Base-by-base conservation (phyloP, 2,797 vertebrate genomes). In the Cossypha heuglini region DNA sequence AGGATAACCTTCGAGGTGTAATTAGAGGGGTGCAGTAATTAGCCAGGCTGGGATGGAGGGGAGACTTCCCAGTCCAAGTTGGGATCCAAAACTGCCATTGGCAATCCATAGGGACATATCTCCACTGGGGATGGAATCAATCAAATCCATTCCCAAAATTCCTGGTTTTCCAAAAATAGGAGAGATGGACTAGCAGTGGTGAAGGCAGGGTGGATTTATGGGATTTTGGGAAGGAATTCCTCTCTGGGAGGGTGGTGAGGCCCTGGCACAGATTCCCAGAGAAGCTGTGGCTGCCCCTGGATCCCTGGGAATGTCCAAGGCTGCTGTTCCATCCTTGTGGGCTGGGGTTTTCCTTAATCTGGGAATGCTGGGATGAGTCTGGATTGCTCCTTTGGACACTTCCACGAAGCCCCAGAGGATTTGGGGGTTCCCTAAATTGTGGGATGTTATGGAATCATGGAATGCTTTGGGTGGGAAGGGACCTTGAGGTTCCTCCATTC, bases 101-200 rank as follows among this genome's bases (percentile, higher is more conserved):
- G 42, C 40, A 11, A 72, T 6, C 0, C 7, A 8, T 38, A 19
- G 29, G 15, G 40, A 40, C 22, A 20, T 81, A 93, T 33, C 63
- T 22, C 68, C 0, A 0, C 11, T 22, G 12, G 25, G 29, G 10
- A 16, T 1, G 0, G 5, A 20, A 61, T 37, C 9, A 0, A 18
- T 31, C 45, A 16, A 35, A 71, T 13, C 40, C 16, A n/a, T 40
- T 24, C 42, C 57, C 9, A 46, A n/a, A 19, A 68, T 45, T n/a
- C 24, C 49, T 49, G 16, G 5, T 84, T 78, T 71, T 35, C 49
- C 7, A 10, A 74, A 48, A 35, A 10, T 1, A 38, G 15, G 25
- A 54, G 55, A 55, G 42, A 24, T 25, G 24, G 46, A 14, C 5
- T 11, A 24, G 13, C 46, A 7, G 42, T 13, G 49, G 12, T 1